Evolutionary conservation across 2,113 vertebrate genomes (phyloP), one percentile per base, ranked within the genome.

Genomic region (Semnopithecus entellus): DNA sequence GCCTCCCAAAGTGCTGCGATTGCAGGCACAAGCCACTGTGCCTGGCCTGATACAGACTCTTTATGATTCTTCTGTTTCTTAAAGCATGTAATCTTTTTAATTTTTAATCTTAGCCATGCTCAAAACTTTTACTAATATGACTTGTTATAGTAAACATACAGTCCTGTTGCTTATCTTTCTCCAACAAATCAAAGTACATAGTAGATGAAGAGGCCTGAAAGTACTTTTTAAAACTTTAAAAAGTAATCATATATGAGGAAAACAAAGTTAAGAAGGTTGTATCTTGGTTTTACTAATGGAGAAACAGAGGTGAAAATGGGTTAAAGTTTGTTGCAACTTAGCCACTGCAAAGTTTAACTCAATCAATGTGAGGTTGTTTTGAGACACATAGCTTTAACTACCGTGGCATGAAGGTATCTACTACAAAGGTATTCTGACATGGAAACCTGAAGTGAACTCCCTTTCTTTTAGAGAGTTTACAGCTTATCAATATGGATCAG

Each of bases 401-500:
- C 25, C 4, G 23, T 40, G 38, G 14, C 32, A 45, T 10, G 8
- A 80, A 25, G 14, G 48, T 55, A 57, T 12, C 43, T 90, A 43
- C 25, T 55, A 22, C 11, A 38, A 50, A 79, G 59, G 52, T 70
- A 40, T 80, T 82, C 32, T 11, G 45, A 70, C 13, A 6, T 12
- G 90, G 82, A 96, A 95, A 96, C 92, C 72, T 59, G 75, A 97
- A 88, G 66, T 22, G 16, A 66, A 92, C 43, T 32, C 27, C 2
- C 17, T 97, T 94, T 80, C 38, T 80, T 97, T 94, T 59, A 95
- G 87, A 91, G 50, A 55, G 14, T 32, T 23, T 66, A 76, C 57
- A 84, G 81, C 91, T 92, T 97, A 86, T 94, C 83, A 90, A 73
- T 75, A 35, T n/a, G 90, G 92, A 96, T 90, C 32, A 59, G 35